Conservation (phyloP, 2,888 invertebrate genomes). For the Coecobrya sp. region DNA sequence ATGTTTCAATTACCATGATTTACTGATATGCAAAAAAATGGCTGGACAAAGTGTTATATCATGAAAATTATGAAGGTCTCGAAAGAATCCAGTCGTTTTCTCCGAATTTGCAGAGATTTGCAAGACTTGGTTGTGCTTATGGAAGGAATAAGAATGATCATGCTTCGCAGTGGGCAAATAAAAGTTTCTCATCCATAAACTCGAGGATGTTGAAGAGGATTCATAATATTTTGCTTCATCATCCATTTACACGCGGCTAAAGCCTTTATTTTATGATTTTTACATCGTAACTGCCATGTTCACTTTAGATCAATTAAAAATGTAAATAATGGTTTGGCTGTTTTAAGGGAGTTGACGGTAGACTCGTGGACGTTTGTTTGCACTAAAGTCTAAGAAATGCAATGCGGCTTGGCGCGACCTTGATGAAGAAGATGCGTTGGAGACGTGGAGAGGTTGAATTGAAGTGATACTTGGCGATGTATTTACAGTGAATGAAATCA, state of each 20-base stretch:
- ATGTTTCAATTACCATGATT: not conserved
- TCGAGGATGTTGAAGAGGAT: not conserved
- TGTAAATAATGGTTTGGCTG: conserved; percentile 73
- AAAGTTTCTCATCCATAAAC: too few species aligned
- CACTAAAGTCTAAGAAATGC: not conserved
- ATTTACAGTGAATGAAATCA: too few species aligned
- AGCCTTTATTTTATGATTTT: not conserved
- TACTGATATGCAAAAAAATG: not conserved
- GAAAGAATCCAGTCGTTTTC: too few species aligned
- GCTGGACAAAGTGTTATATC: too few species aligned
- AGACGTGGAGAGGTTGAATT: too few species aligned
- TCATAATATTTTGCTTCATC: too few species aligned
- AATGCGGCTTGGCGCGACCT: not conserved
- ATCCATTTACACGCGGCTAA: not conserved
- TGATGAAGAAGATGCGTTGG: not conserved
- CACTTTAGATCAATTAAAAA: conserved; percentile 75
- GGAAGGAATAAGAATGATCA: too few species aligned
- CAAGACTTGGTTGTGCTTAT: too few species aligned
- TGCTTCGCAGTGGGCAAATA: too few species aligned
- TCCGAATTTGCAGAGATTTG: too few species aligned
- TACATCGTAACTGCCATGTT: conserved; percentile 41
- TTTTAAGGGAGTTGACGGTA: not conserved
- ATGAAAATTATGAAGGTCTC: too few species aligned
- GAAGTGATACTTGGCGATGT: too few species aligned
- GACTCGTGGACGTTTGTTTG: not conserved